These are phyloP conservation scores for Tachysurus vachellii DNA, from an alignment of 2,113 vertebrate species.

Conservation along the genomic window DNA sequence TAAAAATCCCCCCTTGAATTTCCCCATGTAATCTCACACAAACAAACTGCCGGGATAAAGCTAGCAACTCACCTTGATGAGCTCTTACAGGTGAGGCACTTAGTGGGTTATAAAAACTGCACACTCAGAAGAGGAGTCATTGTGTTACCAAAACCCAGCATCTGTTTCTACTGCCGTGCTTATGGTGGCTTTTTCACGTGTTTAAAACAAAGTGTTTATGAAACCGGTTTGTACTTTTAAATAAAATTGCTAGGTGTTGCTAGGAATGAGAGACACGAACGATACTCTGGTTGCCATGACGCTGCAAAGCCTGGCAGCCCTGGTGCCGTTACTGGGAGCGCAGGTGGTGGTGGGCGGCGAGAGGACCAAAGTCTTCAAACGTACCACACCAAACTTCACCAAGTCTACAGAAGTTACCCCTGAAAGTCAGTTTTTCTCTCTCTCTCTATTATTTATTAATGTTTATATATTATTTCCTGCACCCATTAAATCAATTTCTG, in stretches of 20 bases:
- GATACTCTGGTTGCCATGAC: constrained; percentile 88
- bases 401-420: constrained; percentile 85
- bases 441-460: not conserved
- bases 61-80: too few species aligned
- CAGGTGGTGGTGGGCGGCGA: constrained; percentile 95
- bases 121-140: too few species aligned
- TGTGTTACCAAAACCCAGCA: too few species aligned
- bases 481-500: not conserved
- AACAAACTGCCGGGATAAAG: too few species aligned
- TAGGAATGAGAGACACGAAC: constrained; percentile 91
- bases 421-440: constrained; percentile 78
- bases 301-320: constrained; percentile 86
- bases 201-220: not conserved
- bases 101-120: not conserved
- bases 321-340: constrained; percentile 92
- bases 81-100: too few species aligned
- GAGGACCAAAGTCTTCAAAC: constrained; percentile 93
- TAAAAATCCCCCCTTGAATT: not conserved
- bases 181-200: not conserved
- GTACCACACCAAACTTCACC: constrained; percentile 88
- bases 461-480: not conserved
- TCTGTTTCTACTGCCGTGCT: too few species aligned
- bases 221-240: not conserved
- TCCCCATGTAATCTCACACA: not conserved
- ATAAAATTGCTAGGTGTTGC: constrained; percentile 77